Evolutionary conservation across 1,140 invertebrate species (phyloP).

Genomic region (Apis florea): DNA sequence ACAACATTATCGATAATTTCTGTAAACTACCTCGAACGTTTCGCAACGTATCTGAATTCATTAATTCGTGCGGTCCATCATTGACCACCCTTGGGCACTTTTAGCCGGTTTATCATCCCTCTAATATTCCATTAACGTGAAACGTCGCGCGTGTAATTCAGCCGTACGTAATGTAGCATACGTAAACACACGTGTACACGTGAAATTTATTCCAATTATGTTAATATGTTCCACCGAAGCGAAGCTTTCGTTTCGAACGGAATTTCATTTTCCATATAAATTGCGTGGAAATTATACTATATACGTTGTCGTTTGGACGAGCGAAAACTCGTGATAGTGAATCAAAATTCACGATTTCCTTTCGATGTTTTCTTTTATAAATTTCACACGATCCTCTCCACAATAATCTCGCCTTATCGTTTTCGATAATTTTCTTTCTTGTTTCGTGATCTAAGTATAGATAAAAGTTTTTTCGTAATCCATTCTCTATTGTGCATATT

Average conservation of each 20-base stretch:
- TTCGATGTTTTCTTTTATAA: too few species aligned
- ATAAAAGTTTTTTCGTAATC: too few species aligned
- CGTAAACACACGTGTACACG: neutral
- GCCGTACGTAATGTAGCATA: neutral
- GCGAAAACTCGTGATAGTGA: too few species aligned
- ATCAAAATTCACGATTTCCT: too few species aligned
- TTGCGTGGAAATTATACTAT: neutral
- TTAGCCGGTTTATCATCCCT: neutral
- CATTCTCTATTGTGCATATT: too few species aligned
- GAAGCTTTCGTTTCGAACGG: neutral
- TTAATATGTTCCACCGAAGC: neutral
- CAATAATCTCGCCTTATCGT: too few species aligned
- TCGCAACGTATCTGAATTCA: neutral
- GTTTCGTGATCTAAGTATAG: too few species aligned
- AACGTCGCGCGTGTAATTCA: neutral
- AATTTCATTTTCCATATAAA: neutral
- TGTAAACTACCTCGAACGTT: neutral
- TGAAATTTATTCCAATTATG: constrained; percentile 17
- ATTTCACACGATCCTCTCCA: too few species aligned
- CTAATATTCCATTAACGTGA: constrained; percentile 8
- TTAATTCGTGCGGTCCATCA: neutral
- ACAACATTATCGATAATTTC: neutral
- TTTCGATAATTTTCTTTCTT: too few species aligned
- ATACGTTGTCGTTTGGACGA: too few species aligned
- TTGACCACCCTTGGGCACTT: neutral